Conservation (phyloP, 1,140 invertebrate species). For the Anastatus disparis region DNA sequence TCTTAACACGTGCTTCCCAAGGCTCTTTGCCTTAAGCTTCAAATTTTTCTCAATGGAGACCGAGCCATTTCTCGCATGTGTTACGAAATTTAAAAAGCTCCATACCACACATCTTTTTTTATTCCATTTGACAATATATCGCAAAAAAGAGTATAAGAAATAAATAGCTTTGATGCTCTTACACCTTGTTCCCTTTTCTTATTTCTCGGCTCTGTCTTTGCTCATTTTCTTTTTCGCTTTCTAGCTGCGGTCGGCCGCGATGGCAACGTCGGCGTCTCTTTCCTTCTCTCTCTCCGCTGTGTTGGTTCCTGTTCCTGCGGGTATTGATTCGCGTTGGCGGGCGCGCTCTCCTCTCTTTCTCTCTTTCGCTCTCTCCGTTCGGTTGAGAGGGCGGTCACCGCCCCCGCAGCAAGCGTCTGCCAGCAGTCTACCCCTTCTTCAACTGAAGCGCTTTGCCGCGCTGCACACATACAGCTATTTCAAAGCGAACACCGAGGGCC, state of each 20-base stretch:
- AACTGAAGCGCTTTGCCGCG: too few relatives aligned
- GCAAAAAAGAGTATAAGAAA: too few relatives aligned
- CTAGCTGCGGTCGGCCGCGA: conserved; percentile 7
- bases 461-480: conserved; percentile 54
- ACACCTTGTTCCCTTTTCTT: too few relatives aligned
- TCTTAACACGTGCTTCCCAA: conserved; percentile 33
- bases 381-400: conserved; percentile 63
- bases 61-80: too few relatives aligned
- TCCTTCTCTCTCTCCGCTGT: conserved; percentile 52
- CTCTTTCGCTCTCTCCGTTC: conserved; percentile 51
- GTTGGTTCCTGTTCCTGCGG: conserved; percentile 67
- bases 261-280: conserved; percentile 10
- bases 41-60: too few relatives aligned
- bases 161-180: too few relatives aligned
- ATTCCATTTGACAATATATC: too few relatives aligned
- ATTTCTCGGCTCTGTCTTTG: too few relatives aligned
- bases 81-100: too few relatives aligned
- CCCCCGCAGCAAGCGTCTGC: conserved; percentile 63
- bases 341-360: conserved; percentile 7
- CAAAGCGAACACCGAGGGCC: conserved; percentile 48
- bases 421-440: conserved; percentile 63
- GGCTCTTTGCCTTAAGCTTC: too few relatives aligned
- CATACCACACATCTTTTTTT: too few relatives aligned
- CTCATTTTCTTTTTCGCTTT: conserved; percentile 42
- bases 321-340: conserved; percentile 68